Conservation (phyloP, 30 jellyfish, hydroid and myxozoan genomes). For the Clytia hemisphaerica region DNA sequence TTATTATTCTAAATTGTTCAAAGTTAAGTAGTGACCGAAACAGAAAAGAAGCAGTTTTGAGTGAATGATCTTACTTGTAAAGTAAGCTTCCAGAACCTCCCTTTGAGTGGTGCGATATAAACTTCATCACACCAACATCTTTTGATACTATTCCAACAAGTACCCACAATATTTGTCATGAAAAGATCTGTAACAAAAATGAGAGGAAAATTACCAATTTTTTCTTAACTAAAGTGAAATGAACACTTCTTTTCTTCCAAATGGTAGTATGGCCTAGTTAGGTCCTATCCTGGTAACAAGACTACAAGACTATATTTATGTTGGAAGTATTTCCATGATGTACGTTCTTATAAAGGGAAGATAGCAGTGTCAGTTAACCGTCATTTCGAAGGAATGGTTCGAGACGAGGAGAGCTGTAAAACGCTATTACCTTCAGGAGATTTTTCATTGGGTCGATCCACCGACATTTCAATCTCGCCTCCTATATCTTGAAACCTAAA, state of each 20-base stretch:
- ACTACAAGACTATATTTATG: no score
- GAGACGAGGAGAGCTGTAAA: no score
- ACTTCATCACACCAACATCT: slow-evolving; percentile 69
- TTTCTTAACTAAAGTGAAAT: no score
- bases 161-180: slow-evolving; percentile 36
- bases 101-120: slow-evolving; percentile 39
- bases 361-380: no score
- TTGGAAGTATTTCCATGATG: no score
- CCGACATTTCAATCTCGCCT: slow-evolving; percentile 56
- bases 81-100: slow-evolving; percentile 76
- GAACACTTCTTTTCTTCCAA: no score
- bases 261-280: no score
- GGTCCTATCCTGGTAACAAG: no score
- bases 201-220: no score
- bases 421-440: slow-evolving; percentile 20
- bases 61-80: slow-evolving; percentile 48
- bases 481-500: slow-evolving; percentile 80
- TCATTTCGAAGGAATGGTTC: no score
- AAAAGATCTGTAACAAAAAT: slow-evolving; percentile 10
- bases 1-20: background rate
- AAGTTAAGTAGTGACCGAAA: background rate
- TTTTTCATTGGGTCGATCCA: slow-evolving; percentile 40
- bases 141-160: slow-evolving; percentile 48
- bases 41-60: background rate
- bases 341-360: no score